Evolutionary conservation across 2,797 vertebrate species (phyloP).

Genomic region (Gouania willdenowi): DNA sequence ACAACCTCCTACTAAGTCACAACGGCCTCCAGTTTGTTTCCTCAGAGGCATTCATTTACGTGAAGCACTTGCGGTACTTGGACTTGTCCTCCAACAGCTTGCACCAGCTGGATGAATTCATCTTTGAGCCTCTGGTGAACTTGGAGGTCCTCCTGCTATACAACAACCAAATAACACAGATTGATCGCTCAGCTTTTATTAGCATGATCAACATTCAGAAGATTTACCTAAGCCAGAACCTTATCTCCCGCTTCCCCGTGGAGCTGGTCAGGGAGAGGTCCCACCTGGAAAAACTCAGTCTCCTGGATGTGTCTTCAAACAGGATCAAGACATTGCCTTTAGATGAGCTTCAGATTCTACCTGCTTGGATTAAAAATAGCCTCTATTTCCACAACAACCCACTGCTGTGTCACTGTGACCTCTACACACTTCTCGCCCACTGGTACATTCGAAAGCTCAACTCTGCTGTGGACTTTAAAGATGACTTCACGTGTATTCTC

Average conservation of each 20-base stretch:
- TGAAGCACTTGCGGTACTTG: conserved; percentile 85
- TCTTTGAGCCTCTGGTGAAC: conserved; percentile 84
- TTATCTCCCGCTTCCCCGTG: conserved; percentile 85
- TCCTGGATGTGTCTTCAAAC: conserved; percentile 92
- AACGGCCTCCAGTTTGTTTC: conserved; percentile 89
- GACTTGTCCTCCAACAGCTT: conserved; percentile 92
- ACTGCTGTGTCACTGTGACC: conserved; percentile 81
- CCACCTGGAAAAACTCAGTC: conserved; percentile 80
- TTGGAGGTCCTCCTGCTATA: conserved; percentile 92
- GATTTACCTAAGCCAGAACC: conserved; percentile 94
- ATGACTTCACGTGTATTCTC: conserved; percentile 79
- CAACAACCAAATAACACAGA: conserved; percentile 86
- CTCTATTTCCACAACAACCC: conserved; percentile 94
- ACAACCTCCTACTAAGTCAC: conserved; percentile 89
- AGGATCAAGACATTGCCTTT: conserved; percentile 80
- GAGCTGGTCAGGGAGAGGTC: conserved; percentile 87
- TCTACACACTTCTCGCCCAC: conserved; percentile 87
- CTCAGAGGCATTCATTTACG: conserved; percentile 84
- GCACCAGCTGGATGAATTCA: conserved; percentile 81
- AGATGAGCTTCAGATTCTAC: conserved; percentile 81
- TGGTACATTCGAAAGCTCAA: conserved; percentile 86
- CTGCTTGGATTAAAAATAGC: conserved; percentile 89
- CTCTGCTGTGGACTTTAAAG: conserved; percentile 88
- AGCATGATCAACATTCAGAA: conserved; percentile 85
- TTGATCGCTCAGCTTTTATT: conserved; percentile 87